Conservation (phyloP, 2,888 invertebrate genomes). For the Sarcophaga subvicina region DNA sequence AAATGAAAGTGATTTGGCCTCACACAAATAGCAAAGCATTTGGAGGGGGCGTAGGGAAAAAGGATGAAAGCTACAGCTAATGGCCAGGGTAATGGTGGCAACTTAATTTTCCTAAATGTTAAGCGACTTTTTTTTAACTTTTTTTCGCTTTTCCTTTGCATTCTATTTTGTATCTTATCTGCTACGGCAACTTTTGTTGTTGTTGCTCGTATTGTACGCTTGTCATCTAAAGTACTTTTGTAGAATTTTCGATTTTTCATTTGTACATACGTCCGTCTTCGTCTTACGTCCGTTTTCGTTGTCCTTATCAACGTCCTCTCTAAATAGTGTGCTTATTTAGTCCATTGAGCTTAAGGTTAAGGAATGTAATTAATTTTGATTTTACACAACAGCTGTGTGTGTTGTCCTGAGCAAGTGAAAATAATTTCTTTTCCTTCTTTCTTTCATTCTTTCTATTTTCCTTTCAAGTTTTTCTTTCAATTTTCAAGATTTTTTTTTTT, state of each 20-base stretch:
- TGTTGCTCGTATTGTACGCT: not conserved
- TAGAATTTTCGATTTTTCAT: constrained; percentile 63
- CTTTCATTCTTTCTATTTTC: not conserved
- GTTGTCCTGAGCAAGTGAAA: constrained; percentile 41
- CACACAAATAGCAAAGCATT: too few relatives aligned
- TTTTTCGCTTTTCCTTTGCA: constrained; percentile 2
- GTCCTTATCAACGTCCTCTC: constrained; percentile 45
- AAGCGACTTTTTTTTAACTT: constrained; percentile 8
- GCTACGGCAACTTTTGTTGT: not conserved
- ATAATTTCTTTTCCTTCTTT: constrained; percentile 39
- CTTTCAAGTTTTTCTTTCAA: constrained; percentile 42
- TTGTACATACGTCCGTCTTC: not conserved
- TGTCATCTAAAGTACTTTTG: not conserved
- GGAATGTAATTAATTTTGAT: constrained; percentile 70
- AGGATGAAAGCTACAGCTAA: too few relatives aligned
- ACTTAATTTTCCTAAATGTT: constrained; percentile 55
- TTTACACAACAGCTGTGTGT: constrained; percentile 66
- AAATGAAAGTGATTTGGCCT: not conserved
- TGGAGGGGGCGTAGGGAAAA: not conserved
- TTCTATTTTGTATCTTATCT: constrained; percentile 2
- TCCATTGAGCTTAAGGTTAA: constrained; percentile 69
- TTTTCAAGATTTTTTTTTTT: constrained; percentile 31
- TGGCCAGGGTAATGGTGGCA: constrained; percentile 17
- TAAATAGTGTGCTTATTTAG: constrained; percentile 68
- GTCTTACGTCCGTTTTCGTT: too few relatives aligned